Conservation (phyloP, 2,888 invertebrate species). For the Leptinotarsa rubiginosa region DNA sequence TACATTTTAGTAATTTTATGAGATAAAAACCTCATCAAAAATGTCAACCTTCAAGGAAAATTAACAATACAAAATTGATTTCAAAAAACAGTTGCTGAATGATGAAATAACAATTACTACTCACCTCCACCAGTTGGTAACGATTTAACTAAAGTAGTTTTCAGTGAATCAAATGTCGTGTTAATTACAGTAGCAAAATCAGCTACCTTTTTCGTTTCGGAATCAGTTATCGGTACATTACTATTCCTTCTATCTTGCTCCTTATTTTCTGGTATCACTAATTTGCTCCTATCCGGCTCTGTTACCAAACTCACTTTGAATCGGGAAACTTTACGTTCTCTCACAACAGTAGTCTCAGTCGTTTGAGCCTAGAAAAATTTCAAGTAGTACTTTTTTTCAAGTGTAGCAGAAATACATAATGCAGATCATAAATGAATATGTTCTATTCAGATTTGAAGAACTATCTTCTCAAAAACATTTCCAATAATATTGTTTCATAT, state of each 20-base stretch:
- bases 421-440: slow-evolving; percentile 1
- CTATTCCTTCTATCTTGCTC: slow-evolving; percentile 35
- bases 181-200: slow-evolving; percentile 62
- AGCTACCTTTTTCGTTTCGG: slow-evolving; percentile 46
- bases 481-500: no score
- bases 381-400: neutral
- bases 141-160: slow-evolving; percentile 57
- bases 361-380: slow-evolving; percentile 26
- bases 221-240: slow-evolving; percentile 34
- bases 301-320: slow-evolving; percentile 70
- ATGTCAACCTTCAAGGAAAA: no score
- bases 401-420: neutral
- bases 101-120: slow-evolving; percentile 31
- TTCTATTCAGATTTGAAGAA: neutral
- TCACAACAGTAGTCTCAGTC: slow-evolving; percentile 31
- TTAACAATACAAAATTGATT: no score
- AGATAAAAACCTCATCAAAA: no score
- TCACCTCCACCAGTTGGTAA: slow-evolving; percentile 55
- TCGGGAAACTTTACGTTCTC: slow-evolving; percentile 66
- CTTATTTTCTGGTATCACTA: slow-evolving; percentile 50
- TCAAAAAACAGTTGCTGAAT: no score
- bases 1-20: neutral
- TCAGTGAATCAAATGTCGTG: slow-evolving; percentile 61
- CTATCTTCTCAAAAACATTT: no score
- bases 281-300: slow-evolving; percentile 63